These are phyloP conservation scores for Anarhynchus alexandrinus DNA, from an alignment of 2,113 vertebrate genomes.

Conservation along the genomic window DNA sequence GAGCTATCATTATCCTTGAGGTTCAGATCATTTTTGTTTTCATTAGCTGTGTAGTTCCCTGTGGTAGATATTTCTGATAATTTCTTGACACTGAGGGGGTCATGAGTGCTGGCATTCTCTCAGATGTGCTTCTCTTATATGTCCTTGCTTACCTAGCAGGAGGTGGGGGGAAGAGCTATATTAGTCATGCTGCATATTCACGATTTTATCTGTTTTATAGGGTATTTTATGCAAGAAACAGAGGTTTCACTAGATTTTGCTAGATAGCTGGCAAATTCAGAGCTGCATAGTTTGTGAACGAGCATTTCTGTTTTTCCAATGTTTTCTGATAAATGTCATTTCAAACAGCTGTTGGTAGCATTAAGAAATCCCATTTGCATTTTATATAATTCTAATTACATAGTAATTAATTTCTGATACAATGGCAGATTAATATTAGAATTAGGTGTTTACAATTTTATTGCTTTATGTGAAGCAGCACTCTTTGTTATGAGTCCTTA, in stretches of 20 bases:
- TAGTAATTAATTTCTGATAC: background rate
- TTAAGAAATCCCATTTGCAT: background rate
- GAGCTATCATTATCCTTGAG: slow-evolving; percentile 18
- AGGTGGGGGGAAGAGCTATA: background rate
- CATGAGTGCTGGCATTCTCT: background rate
- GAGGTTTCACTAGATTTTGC: background rate
- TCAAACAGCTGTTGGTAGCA: background rate
- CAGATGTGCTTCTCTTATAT: background rate
- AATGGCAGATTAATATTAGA: background rate
- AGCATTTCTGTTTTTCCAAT: background rate
- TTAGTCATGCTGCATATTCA: background rate
- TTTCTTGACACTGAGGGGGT: background rate
- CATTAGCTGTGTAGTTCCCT: background rate
- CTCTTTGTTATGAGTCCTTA: background rate
- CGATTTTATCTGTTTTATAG: background rate
- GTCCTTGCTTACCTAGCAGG: slow-evolving; percentile 1
- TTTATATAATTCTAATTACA: background rate
- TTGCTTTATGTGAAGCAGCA: background rate
- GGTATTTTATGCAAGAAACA: background rate
- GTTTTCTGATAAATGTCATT: background rate
- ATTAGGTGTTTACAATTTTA: background rate
- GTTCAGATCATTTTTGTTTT: slow-evolving; percentile 28
- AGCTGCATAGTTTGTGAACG: background rate
- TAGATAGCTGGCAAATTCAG: background rate
- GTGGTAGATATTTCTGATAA: slow-evolving; percentile 16